Evolutionary conservation across 35 echinoderm and acorn worm genomes (phyloP).

Genomic region (Lytechinus pictus): DNA sequence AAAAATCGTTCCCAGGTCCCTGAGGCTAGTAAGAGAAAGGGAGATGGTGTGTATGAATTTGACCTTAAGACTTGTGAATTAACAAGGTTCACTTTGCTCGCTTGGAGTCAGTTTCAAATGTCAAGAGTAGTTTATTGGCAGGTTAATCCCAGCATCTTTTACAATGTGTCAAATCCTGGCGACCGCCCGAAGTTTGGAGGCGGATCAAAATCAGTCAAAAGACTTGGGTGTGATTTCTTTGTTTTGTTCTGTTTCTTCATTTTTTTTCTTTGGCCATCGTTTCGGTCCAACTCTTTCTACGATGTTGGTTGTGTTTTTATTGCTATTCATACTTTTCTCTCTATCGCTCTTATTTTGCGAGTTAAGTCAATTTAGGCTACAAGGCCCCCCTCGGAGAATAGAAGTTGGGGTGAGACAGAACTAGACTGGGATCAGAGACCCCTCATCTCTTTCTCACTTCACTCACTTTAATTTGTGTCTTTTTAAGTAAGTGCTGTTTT

Average conservation of each 20-base stretch:
- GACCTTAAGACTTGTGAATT: slow-evolving; percentile 8
- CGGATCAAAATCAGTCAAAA: background rate
- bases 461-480: background rate
- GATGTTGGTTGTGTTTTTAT: background rate
- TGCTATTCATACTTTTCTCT: background rate
- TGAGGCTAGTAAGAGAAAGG: background rate
- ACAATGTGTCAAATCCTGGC: background rate
- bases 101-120: background rate
- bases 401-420: background rate
- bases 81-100: background rate
- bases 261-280: background rate
- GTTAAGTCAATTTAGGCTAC: slow-evolving; percentile 44
- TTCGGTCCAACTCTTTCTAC: background rate
- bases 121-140: background rate
- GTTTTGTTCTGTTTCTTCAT: background rate
- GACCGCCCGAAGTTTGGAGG: background rate
- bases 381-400: slow-evolving; percentile 23
- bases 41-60: background rate
- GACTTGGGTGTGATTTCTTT: background rate
- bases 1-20: too few species aligned
- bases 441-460: background rate
- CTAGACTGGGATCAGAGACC: background rate
- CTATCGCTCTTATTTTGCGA: background rate
- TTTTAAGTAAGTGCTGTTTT: background rate
- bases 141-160: background rate